Conservation (phyloP, 1,140 invertebrate genomes). For the Caerostris darwini region DNA sequence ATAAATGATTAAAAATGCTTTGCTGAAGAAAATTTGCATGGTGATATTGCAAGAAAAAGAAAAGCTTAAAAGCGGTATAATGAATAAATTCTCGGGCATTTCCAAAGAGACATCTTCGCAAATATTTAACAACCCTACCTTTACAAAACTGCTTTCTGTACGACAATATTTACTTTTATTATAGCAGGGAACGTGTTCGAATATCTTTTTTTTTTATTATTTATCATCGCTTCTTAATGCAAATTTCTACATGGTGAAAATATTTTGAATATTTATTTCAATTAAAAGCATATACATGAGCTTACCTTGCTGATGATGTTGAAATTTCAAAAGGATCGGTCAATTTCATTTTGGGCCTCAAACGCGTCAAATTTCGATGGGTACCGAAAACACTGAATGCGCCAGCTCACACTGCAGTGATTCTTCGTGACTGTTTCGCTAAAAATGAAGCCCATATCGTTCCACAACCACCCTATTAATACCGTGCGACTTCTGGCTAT, state of each 20-base stretch:
- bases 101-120: not conserved
- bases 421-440: too few species aligned
- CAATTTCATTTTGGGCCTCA: too few species aligned
- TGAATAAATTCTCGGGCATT: not conserved
- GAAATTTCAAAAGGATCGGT: too few species aligned
- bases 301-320: too few species aligned
- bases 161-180: not conserved
- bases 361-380: too few species aligned
- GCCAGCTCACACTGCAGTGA: too few species aligned
- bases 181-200: too few species aligned
- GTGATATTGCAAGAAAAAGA: not conserved
- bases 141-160: not conserved
- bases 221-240: not conserved
- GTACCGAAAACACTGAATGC: too few species aligned
- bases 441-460: too few species aligned
- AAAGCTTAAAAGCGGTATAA: not conserved
- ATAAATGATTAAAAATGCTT: not conserved
- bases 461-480: too few species aligned
- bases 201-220: not conserved
- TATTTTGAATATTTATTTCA: not conserved
- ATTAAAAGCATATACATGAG: not conserved
- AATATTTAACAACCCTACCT: not conserved
- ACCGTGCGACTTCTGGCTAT: too few species aligned
- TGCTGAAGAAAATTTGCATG: not conserved
- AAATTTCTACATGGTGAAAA: not conserved